These are phyloP conservation scores for Urocitellus parryii DNA, from an alignment of 2,113 vertebrate genomes.

Conservation along the genomic window DNA sequence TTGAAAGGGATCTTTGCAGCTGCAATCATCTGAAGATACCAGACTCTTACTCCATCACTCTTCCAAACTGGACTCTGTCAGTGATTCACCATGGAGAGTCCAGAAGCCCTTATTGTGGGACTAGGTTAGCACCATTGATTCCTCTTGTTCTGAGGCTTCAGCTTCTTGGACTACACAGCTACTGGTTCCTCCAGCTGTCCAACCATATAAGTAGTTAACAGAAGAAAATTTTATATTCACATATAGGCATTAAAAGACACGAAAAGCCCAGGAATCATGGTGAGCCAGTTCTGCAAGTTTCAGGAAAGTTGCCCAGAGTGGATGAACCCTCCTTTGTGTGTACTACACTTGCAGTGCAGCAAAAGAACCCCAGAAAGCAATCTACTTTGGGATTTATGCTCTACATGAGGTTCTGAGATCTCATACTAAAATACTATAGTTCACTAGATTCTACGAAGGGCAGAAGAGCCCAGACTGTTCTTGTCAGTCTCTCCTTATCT, in stretches of 20 bases:
- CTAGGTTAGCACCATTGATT: too few relatives aligned
- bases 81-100: too few relatives aligned
- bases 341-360: background rate
- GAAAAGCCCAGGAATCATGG: background rate
- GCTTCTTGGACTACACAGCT: too few relatives aligned
- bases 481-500: background rate
- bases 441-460: background rate
- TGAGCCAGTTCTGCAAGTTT: background rate
- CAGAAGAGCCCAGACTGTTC: background rate
- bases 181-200: too few relatives aligned
- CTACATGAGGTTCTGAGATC: too few relatives aligned
- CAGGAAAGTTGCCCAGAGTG: background rate
- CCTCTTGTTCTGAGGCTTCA: too few relatives aligned
- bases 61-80: too few relatives aligned
- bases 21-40: too few relatives aligned
- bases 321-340: background rate
- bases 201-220: background rate
- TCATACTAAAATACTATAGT: background rate
- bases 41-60: too few relatives aligned
- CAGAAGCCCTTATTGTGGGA: too few relatives aligned
- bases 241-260: background rate
- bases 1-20: too few relatives aligned
- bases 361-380: background rate
- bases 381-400: background rate
- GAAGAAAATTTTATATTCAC: background rate